These are phyloP conservation scores for Seira musarum DNA, from an alignment of 2,888 invertebrate genomes.

Conservation along the genomic window DNA sequence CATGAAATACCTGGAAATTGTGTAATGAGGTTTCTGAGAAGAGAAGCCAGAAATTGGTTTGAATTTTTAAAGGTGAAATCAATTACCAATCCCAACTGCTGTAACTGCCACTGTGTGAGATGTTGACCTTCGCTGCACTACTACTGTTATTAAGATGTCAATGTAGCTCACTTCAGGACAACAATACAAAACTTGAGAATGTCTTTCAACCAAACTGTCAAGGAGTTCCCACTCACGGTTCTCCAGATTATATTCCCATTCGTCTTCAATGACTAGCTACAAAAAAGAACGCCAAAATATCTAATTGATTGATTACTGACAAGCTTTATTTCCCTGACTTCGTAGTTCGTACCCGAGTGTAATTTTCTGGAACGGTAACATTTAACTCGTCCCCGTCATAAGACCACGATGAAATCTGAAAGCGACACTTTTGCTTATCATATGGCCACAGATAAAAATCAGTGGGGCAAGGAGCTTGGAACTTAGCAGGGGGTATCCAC, in stretches of 20 bases:
- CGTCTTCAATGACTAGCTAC: conserved; percentile 16
- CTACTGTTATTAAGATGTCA: conserved; percentile 40
- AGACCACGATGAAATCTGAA: conserved; percentile 45
- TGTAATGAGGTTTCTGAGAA: too few relatives aligned
- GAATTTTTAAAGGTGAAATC: background rate
- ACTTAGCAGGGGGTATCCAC: conserved; percentile 57
- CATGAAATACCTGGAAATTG: conserved; percentile 49
- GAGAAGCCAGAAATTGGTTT: too few relatives aligned
- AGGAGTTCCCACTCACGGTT: conserved; percentile 51
- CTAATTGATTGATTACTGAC: too few relatives aligned
- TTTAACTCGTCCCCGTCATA: conserved; percentile 37
- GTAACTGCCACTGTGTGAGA: conserved; percentile 50
- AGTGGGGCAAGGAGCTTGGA: conserved; percentile 39
- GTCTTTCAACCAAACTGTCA: conserved; percentile 8
- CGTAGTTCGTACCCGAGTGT: conserved; percentile 32
- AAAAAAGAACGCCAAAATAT: background rate
- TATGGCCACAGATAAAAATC: conserved; percentile 58
- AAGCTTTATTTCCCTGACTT: background rate
- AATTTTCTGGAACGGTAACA: conserved; percentile 14
- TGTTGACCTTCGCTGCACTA: conserved; percentile 32
- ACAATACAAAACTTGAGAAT: background rate
- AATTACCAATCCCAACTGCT: conserved; percentile 45
- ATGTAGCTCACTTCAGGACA: conserved; percentile 25
- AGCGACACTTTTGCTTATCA: conserved; percentile 46
- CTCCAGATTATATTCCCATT: conserved; percentile 24